Percentiles rank a stretch among this genome's conserved stretches.
Conservation (phyloP, 2,113 vertebrate genomes). For the Pomatostomus ruficeps region DNA sequence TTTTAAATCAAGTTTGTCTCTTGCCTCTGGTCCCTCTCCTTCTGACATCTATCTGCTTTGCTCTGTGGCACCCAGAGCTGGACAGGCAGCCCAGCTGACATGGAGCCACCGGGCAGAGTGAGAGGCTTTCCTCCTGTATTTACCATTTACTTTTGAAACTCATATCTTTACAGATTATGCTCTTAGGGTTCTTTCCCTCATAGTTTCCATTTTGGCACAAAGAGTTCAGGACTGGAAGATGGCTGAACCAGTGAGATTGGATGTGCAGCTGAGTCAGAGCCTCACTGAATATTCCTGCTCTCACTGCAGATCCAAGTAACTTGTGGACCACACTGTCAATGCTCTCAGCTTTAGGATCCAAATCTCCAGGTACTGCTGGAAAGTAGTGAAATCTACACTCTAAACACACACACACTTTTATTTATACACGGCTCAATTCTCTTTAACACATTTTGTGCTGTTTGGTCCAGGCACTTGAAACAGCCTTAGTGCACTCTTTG, state of each 20-base stretch:
- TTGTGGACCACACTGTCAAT: too few relatives aligned
- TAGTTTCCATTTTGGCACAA: neutral
- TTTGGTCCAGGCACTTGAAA: neutral
- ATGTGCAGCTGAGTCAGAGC: neutral
- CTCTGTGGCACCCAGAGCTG: neutral
- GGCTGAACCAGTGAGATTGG: neutral
- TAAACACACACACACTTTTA: neutral
- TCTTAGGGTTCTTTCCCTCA: fast-evolving
- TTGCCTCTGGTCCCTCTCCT: neutral
- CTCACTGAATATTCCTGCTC: neutral
- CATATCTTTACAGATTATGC: neutral
- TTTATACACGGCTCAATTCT: neutral
- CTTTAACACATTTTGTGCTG: neutral
- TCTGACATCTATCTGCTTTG: neutral
- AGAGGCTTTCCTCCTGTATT: neutral
- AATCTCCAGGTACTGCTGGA: neutral
- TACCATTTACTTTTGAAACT: neutral
- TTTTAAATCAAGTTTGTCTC: neutral
- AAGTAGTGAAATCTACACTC: neutral
- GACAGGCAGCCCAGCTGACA: neutral
- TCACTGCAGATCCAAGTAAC: neutral
- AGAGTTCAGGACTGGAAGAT: neutral
- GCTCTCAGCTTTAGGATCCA: neutral
- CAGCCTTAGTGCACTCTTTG: neutral
- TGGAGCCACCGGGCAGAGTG: fast-evolving